These are phyloP conservation scores for Ciconia maguari DNA, from an alignment of 2,113 vertebrate genomes.

Conservation along the genomic window DNA sequence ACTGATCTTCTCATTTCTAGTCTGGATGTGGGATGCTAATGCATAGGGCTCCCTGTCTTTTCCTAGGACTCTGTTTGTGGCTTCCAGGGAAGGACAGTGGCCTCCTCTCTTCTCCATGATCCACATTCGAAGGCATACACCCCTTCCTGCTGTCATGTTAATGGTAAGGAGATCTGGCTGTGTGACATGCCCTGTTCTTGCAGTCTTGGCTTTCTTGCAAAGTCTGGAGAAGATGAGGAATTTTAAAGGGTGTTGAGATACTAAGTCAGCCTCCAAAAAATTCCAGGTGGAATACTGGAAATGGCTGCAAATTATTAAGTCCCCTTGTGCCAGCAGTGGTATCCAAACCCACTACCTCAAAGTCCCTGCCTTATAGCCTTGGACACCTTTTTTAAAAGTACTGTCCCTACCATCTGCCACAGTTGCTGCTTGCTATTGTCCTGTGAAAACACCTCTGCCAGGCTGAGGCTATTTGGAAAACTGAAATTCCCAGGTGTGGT, in stretches of 20 bases:
- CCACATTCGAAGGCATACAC: conserved; percentile 71
- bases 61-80: conserved; percentile 73
- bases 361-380: background rate
- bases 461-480: background rate
- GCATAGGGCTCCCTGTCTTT: background rate
- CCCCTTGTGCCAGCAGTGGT: background rate
- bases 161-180: conserved; percentile 60
- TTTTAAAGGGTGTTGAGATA: background rate
- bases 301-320: background rate
- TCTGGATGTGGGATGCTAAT: background rate
- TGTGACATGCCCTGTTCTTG: background rate
- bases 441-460: background rate
- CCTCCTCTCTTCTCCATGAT: conserved; percentile 76
- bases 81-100: conserved; percentile 77
- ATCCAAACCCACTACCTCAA: background rate
- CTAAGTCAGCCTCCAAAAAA: background rate
- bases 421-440: background rate
- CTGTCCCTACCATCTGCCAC: background rate
- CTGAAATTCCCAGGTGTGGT: background rate
- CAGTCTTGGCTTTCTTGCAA: background rate
- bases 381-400: background rate
- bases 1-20: background rate
- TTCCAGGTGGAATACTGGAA: background rate
- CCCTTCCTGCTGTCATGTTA: conserved; percentile 70
- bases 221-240: background rate